Base-by-base conservation (phyloP, 2,888 invertebrate species). In the Zaprionus obscuricornis region DNA sequence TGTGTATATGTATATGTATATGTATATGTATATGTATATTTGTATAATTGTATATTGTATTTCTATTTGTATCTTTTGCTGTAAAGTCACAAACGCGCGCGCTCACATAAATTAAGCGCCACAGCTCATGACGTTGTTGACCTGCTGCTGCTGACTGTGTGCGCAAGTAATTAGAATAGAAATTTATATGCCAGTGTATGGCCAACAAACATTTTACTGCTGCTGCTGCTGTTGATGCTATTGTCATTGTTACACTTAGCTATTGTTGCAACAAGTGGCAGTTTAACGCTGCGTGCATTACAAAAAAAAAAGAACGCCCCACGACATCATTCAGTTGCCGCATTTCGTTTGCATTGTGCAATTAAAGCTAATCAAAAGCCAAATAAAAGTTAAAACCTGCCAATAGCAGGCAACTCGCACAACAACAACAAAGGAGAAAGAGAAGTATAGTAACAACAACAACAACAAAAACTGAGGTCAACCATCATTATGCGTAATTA, bases 351-450 rank as follows among this genome's bases (percentile, higher is more conserved):
- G 57, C 40, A 43, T 43, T 49, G 52, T 22, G 67, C 83, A 66
- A 82, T 85, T 83, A 70, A 54, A 79, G 73, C 83, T 78, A 85
- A 81, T 81, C 85, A 85, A 81, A 81, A 73, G 75, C 67, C 75
- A 74, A 81, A 81, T 82, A 85, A 85, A 82, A 60, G 47, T 55
- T 46, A 40, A 47, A 31, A 60, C 22, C 26, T 36, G 37, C 14
- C 46, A 46, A 56, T 50, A 56, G 65, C 56, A 50, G 22, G 29
- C 31, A 31, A n/a, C n/a, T n/a, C n/a, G 36, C 27, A 43, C 8
- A 6, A 27, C 13, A 20, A 22, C 31, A 27, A 43, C 42, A 27
- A 24, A 8, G 17, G 36, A 22, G 39, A 16, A n/a, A n/a, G 3
- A 11, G 45, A 50, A 18, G 49, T 26, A 16, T 27, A 34, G 5